Base-by-base conservation (phyloP, 2,113 vertebrate genomes). In the Paralichthys olivaceus region DNA sequence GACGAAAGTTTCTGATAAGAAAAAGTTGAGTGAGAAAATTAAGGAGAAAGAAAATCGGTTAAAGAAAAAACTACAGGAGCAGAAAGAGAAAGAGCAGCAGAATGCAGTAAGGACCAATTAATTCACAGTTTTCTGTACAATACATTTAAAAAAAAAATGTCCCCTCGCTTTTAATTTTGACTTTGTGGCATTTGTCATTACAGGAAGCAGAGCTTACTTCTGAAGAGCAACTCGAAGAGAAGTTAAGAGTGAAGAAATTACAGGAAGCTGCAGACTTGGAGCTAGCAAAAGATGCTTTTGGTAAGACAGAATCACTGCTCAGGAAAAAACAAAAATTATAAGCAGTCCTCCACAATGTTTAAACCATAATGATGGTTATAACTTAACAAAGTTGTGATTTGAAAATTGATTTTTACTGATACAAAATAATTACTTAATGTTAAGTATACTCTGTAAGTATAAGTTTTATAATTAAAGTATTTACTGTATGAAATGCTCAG, bases 191-290 rank as follows among this genome's bases (percentile, higher is more conserved):
- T 69, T 20, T 69, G 5, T 23, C 62, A 6, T 61, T 61, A 20
- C 25, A 90, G 92, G 76, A 95, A 45, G 79, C 86, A 76, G 92
- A 94, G 40, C 93, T 95, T 29, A 95, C 94, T 13, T 93, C 92
- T 73, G 97, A 99, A 86, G 97, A 98, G 74, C 94, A 96, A 86
- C 79, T 95, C 55, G 95, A 94, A 90, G 96, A 98, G 85, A 98
- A 98, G 90, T 92, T 98, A 34, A 92, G 96, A 70, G 93, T 98
- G 91, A 94, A 97, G 92, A 96, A 98, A 75, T 87, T 98, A 82
- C 98, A 99, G 83, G 97, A 99, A 93, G 96, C 96, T 40, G 91
- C 98, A 0, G 98, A 99, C 84, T 92, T 99, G 49, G 96, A 99
- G 89, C 75, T 98, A 84, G 97, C 98, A 63, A 97, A 97, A 87